A percentile compares a stretch with the other conserved stretches of the same genome.
phyloP scores from a whole-genome alignment of 2,797 vertebrate genomes.

The Ctenopoma multispine region DNA sequence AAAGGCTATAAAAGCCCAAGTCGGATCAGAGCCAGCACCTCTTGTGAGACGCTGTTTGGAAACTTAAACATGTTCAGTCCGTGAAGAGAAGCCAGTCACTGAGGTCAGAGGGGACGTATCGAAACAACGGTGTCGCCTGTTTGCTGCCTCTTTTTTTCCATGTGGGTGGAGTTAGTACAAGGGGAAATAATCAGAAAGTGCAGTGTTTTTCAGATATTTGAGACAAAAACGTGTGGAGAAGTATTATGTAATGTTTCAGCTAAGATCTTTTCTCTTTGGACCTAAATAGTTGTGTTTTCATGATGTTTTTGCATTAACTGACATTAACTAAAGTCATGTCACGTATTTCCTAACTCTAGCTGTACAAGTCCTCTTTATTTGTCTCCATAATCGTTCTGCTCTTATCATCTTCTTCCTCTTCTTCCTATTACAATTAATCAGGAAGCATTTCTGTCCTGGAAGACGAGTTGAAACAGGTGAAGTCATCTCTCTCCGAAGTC shows the following conservation, averaged over 20 bases:
- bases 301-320: constrained; percentile 5
- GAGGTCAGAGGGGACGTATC: constrained; percentile 49
- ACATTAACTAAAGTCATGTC: neutral
- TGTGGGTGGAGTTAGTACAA: constrained; percentile 58
- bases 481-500: constrained; percentile 82
- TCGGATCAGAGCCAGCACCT: constrained; percentile 46
- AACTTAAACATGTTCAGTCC: constrained; percentile 40
- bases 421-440: constrained; percentile 54
- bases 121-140: constrained; percentile 65
- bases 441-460: constrained; percentile 88
- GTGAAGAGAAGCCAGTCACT: constrained; percentile 19
- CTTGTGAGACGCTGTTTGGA: constrained; percentile 58
- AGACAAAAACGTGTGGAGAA: constrained; percentile 28
- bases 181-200: constrained; percentile 53
- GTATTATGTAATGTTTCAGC: constrained; percentile 44
- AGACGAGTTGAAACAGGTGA: constrained; percentile 90
- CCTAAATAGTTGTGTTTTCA: constrained; percentile 15
- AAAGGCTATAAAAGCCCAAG: constrained; percentile 48
- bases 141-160: constrained; percentile 47
- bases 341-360: neutral
- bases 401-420: neutral
- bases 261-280: constrained; percentile 5
- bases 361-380: neutral
- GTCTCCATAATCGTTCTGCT: neutral
- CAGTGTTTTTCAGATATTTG: constrained; percentile 53